Conservation (phyloP, 1,140 invertebrate species). For the Bombus huntii region DNA sequence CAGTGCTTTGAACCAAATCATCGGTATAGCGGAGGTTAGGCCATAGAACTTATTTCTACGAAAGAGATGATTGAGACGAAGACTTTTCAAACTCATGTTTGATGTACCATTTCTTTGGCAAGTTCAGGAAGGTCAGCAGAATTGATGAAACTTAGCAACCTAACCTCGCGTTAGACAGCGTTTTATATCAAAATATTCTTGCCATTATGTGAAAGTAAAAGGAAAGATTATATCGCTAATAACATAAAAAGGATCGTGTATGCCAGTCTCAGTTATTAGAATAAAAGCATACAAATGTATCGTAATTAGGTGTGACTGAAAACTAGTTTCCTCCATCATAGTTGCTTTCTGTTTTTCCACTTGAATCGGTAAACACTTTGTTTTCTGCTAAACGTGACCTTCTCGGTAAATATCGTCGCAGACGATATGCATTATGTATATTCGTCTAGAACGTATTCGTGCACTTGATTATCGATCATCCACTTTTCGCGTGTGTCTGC, state of each 20-base stretch:
- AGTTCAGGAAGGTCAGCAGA: not conserved
- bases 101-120: not conserved
- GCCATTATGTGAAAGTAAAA: not conserved
- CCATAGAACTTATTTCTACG: not conserved
- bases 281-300: not conserved
- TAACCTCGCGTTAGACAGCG: not conserved
- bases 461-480: conserved; percentile 54
- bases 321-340: not conserved
- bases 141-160: not conserved
- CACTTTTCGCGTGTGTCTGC: conserved; percentile 33
- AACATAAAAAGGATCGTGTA: not conserved
- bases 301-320: not conserved
- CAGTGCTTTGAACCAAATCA: not conserved
- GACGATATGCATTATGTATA: conserved; percentile 43
- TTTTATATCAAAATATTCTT: not conserved
- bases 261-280: not conserved
- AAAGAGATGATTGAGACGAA: not conserved
- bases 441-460: conserved; percentile 24
- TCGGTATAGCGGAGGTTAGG: not conserved
- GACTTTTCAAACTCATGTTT: not conserved
- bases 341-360: not conserved
- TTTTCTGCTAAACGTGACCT: conserved; percentile 44
- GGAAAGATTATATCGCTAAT: not conserved
- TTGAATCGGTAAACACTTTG: conserved; percentile 5
- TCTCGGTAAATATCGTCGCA: conserved; percentile 19